These are phyloP conservation scores for Laterallus jamaicensis DNA, from an alignment of 2,113 vertebrate species.

Conservation along the genomic window DNA sequence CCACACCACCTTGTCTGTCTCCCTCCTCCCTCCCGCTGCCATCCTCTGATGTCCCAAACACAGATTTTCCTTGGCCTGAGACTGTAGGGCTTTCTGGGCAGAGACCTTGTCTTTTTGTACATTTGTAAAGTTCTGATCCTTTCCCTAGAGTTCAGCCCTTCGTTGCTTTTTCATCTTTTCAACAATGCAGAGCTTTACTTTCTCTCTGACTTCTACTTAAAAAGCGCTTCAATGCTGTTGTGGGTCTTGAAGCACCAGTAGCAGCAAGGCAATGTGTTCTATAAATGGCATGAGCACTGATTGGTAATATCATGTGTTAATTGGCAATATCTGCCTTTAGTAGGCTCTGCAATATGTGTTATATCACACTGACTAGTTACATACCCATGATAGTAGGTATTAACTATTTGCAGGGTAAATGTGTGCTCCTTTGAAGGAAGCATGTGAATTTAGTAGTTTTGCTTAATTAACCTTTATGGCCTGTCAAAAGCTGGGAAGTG, in stretches of 20 bases:
- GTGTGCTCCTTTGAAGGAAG: conserved; percentile 36
- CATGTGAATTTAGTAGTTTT: conserved; percentile 58
- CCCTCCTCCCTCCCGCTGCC: conserved; percentile 9
- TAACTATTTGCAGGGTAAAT: conserved; percentile 65
- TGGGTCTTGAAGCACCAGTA: conserved; percentile 32
- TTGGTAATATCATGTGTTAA: conserved; percentile 71
- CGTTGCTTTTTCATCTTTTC: background rate
- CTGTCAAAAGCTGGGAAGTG: conserved; percentile 65
- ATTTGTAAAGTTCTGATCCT: background rate
- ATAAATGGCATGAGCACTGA: conserved; percentile 62
- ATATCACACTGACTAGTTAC: conserved; percentile 65
- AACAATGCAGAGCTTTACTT: background rate
- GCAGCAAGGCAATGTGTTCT: conserved; percentile 8
- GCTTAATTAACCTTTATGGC: conserved; percentile 73
- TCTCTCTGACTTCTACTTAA: conserved; percentile 15
- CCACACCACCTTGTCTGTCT: background rate
- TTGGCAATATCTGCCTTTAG: conserved; percentile 74
- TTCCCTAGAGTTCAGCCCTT: background rate
- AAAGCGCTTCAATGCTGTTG: background rate
- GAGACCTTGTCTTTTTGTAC: background rate
- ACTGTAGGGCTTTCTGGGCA: background rate
- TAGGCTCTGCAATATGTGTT: conserved; percentile 64
- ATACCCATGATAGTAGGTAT: conserved; percentile 53
- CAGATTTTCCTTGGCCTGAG: background rate
- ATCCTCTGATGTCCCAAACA: conserved; percentile 12